A percentile compares a stretch with the other conserved stretches of the same genome.
Conservation (phyloP, 2,888 invertebrate species). For the Drosophila neotestacea region DNA sequence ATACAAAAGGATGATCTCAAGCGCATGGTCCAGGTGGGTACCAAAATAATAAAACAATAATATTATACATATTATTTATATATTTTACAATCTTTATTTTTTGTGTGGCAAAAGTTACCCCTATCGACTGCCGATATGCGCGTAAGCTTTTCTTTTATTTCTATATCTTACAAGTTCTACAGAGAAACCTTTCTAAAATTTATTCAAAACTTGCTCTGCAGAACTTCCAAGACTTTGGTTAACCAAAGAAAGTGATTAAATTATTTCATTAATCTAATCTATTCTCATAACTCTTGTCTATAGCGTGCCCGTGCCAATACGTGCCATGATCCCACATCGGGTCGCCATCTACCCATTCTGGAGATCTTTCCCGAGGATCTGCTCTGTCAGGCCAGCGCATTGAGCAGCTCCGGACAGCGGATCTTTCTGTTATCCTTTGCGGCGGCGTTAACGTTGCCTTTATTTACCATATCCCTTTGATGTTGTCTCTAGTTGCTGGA, state of each 20-base stretch:
- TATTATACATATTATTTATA: constrained; percentile 13
- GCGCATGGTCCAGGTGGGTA: constrained; percentile 85
- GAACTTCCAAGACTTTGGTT: background rate
- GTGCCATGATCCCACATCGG: constrained; percentile 89
- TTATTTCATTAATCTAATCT: background rate
- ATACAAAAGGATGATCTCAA: constrained; percentile 87
- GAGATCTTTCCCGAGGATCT: constrained; percentile 92
- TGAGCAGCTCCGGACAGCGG: constrained; percentile 88
- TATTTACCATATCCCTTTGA: constrained; percentile 82
- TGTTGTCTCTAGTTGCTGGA: constrained; percentile 61
- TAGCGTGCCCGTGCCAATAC: constrained; percentile 88
- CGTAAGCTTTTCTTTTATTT: constrained; percentile 74
- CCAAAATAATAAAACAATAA: too few relatives aligned
- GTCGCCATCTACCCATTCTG: constrained; percentile 89
- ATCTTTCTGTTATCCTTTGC: constrained; percentile 83
- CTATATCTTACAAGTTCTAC: constrained; percentile 1
- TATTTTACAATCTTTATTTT: constrained; percentile 35
- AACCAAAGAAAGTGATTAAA: background rate
- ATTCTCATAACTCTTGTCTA: background rate
- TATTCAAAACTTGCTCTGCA: background rate
- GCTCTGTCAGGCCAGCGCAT: constrained; percentile 94
- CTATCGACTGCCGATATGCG: constrained; percentile 81
- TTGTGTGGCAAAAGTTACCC: constrained; percentile 73
- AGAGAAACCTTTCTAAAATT: background rate
- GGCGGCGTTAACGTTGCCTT: constrained; percentile 79